Conservation (phyloP, 2,113 vertebrate genomes). For the Sula dactylatra region DNA sequence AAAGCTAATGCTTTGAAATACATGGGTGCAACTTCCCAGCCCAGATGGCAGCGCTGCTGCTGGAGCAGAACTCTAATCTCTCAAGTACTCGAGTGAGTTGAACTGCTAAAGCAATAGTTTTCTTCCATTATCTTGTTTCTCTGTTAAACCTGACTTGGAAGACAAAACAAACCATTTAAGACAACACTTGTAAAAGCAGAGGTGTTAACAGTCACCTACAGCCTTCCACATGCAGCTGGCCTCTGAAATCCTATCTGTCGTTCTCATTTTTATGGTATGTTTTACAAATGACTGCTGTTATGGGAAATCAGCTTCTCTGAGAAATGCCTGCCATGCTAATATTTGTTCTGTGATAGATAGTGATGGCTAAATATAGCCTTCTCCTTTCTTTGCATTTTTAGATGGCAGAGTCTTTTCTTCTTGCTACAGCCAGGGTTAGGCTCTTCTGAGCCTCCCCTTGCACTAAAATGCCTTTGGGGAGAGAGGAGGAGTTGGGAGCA, state of each 20-base stretch:
- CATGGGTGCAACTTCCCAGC: background rate
- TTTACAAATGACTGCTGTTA: background rate
- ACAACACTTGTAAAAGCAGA: background rate
- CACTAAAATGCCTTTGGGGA: background rate
- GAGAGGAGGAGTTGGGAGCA: background rate
- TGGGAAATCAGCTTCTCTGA: background rate
- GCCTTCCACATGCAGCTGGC: background rate
- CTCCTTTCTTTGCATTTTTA: background rate
- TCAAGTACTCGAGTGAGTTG: background rate
- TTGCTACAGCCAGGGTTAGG: background rate
- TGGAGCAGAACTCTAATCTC: background rate
- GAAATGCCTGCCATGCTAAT: background rate
- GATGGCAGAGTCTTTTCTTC: background rate
- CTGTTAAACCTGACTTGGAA: background rate
- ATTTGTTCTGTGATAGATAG: background rate
- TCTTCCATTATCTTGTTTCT: background rate
- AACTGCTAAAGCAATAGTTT: background rate
- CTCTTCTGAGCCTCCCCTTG: background rate
- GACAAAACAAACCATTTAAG: conserved; percentile 12
- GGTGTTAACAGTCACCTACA: background rate
- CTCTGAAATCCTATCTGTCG: background rate
- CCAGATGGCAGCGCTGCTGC: background rate
- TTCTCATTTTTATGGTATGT: background rate
- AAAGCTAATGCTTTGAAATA: background rate
- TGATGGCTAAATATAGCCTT: background rate